Conservation (phyloP, 2,797 vertebrate genomes). For the Echeneis naucrates region DNA sequence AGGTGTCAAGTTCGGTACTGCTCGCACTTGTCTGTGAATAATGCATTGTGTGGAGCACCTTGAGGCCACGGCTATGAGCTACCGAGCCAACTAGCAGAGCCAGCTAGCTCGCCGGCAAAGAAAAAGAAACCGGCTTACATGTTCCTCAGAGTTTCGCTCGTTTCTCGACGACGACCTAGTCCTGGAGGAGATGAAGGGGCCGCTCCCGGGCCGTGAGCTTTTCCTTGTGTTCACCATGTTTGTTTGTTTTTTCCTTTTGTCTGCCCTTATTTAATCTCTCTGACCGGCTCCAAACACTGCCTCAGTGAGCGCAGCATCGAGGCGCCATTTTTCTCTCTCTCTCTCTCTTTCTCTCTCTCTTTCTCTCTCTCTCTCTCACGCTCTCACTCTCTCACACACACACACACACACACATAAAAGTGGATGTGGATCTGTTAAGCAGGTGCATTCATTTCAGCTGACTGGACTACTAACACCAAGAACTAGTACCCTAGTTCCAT, state of each 20-base stretch:
- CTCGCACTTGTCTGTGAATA: conserved; percentile 26
- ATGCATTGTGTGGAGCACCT: conserved; percentile 53
- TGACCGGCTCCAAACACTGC: conserved; percentile 80
- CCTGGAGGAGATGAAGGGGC: conserved; percentile 86
- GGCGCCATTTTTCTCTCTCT: conserved; percentile 87
- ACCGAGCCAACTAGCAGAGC: conserved; percentile 66
- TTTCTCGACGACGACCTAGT: conserved; percentile 85
- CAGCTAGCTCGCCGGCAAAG: conserved; percentile 77
- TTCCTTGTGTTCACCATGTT: conserved; percentile 96
- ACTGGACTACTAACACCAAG: conserved; percentile 27
- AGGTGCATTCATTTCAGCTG: conserved; percentile 60
- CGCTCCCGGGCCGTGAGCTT: conserved; percentile 83
- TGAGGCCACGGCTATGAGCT: conserved; percentile 75
- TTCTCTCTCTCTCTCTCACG: conserved; percentile 41
- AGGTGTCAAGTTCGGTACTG: conserved; percentile 62
- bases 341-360: conserved; percentile 52
- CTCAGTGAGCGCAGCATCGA: conserved; percentile 83
- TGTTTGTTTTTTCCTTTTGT: conserved; percentile 49
- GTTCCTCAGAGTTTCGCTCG: conserved; percentile 82
- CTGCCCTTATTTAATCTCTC: conserved; percentile 72
- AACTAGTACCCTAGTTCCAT: conserved; percentile 19
- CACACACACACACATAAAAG: conserved; percentile 21
- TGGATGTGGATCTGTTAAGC: conserved; percentile 43
- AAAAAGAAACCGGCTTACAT: conserved; percentile 84
- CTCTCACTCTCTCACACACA: conserved; percentile 42